Evolutionary conservation across 92 coral and sea anemone genomes (phyloP).

Genomic region (Chrysogorgia sp.): DNA sequence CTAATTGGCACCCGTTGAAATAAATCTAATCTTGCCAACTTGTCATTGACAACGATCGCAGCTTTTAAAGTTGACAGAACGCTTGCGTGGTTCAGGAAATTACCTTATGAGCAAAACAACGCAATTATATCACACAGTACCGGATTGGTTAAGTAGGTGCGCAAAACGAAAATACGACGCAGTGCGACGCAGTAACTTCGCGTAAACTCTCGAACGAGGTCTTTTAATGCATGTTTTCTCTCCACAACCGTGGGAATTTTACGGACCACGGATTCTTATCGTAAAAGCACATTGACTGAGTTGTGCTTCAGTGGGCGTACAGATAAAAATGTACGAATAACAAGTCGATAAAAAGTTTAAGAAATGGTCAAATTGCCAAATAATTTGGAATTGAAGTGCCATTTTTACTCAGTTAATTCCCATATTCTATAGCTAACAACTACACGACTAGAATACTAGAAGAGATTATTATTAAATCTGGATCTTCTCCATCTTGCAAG

Average conservation of each 20-base stretch:
- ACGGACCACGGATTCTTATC: neutral
- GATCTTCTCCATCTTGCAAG: neutral
- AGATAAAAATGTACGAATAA: neutral
- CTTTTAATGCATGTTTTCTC: neutral
- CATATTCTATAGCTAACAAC: neutral
- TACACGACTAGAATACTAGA: neutral
- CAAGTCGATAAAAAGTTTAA: neutral
- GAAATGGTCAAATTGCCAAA: too few relatives aligned
- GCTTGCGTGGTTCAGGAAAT: conserved; percentile 27
- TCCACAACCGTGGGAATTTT: conserved; percentile 6
- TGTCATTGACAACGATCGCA: conserved; percentile 26
- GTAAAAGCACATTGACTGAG: neutral
- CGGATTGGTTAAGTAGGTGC: conserved; percentile 15
- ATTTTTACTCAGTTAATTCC: neutral
- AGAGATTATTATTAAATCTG: neutral
- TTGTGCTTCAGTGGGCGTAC: neutral
- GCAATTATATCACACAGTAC: neutral
- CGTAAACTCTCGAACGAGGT: neutral
- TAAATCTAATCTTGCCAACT: conserved; percentile 28
- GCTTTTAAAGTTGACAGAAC: conserved; percentile 22
- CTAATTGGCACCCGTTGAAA: conserved; percentile 25
- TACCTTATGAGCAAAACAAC: neutral
- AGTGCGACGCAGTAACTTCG: neutral
- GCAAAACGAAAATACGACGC: neutral
- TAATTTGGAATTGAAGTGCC: neutral